A percentile compares a stretch with the other conserved stretches of the same genome.
Conservation (phyloP, 2,113 vertebrate species). For the Corvus hawaiiensis region DNA sequence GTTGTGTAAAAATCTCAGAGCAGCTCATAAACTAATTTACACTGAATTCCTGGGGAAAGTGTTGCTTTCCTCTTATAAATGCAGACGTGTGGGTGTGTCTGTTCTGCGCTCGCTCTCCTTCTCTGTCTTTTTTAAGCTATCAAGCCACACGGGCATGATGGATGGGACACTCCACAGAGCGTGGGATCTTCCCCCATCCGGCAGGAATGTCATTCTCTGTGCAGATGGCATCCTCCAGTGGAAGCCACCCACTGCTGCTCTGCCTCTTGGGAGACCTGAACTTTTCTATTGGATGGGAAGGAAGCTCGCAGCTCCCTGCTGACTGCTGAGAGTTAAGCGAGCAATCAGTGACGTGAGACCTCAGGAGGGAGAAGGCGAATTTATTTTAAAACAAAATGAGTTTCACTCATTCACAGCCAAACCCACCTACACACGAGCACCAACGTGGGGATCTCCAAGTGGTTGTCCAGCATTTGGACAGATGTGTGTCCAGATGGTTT, state of each 20-base stretch:
- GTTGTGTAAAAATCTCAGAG: neutral
- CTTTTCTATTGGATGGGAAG: neutral
- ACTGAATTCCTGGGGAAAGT: neutral
- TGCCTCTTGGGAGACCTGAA: slow-evolving; percentile 23
- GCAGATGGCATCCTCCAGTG: slow-evolving; percentile 23
- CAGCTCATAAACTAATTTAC: neutral
- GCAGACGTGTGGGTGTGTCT: slow-evolving; percentile 43
- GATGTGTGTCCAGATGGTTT: neutral
- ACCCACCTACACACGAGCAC: neutral
- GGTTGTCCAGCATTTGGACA: neutral
- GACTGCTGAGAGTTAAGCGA: neutral
- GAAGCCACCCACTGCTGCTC: slow-evolving; percentile 49
- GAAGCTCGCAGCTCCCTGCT: neutral
- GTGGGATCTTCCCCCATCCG: slow-evolving; percentile 17
- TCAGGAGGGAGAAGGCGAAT: neutral
- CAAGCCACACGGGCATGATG: neutral
- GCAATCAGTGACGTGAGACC: neutral
- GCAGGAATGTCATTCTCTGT: neutral
- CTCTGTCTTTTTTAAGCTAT: slow-evolving; percentile 14
- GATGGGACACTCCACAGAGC: neutral
- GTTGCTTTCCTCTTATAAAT: neutral
- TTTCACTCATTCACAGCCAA: neutral
- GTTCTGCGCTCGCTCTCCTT: neutral
- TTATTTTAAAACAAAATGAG: neutral
- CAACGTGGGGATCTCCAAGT: neutral